A percentile compares a stretch with the other conserved stretches of the same genome.
These are phyloP conservation scores for Anomalospiza imberbis DNA, from an alignment of 2,797 vertebrate genomes.

Conservation along the genomic window DNA sequence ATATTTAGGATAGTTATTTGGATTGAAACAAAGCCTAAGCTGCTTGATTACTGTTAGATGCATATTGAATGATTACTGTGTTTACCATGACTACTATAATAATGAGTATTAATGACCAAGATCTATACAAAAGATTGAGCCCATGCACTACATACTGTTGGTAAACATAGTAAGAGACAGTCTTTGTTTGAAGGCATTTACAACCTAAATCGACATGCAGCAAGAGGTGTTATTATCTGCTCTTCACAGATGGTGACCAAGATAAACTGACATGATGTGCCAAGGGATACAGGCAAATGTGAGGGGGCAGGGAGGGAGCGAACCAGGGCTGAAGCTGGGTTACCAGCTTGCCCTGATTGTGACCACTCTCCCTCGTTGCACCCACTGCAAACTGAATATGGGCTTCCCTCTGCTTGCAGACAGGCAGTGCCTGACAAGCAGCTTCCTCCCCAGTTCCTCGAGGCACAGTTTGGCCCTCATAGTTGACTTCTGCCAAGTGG, in stretches of 20 bases:
- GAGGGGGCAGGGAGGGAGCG: not conserved
- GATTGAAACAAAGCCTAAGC: not conserved
- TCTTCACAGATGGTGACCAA: constrained; percentile 22
- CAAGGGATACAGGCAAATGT: not conserved
- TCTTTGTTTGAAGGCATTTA: not conserved
- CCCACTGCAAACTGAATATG: fast-evolving
- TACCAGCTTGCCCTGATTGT: not conserved
- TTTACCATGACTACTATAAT: not conserved
- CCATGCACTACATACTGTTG: not conserved
- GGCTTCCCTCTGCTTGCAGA: not conserved
- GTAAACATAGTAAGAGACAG: not conserved
- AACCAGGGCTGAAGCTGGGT: not conserved
- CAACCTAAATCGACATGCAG: not conserved
- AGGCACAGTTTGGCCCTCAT: not conserved
- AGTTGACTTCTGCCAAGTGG: not conserved
- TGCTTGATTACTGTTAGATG: not conserved
- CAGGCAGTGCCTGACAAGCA: too few species aligned
- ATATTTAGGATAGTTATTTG: not conserved
- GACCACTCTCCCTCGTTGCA: not conserved
- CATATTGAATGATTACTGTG: not conserved
- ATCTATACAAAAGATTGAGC: not conserved
- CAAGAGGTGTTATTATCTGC: constrained; percentile 9
- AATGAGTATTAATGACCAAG: not conserved
- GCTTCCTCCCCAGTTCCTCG: not conserved
- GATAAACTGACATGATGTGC: not conserved